Percentiles rank a stretch among this genome's conserved stretches.
Evolutionary conservation across 2,888 invertebrate species (phyloP).

Genomic region (Disparrhopalites patrizii): DNA sequence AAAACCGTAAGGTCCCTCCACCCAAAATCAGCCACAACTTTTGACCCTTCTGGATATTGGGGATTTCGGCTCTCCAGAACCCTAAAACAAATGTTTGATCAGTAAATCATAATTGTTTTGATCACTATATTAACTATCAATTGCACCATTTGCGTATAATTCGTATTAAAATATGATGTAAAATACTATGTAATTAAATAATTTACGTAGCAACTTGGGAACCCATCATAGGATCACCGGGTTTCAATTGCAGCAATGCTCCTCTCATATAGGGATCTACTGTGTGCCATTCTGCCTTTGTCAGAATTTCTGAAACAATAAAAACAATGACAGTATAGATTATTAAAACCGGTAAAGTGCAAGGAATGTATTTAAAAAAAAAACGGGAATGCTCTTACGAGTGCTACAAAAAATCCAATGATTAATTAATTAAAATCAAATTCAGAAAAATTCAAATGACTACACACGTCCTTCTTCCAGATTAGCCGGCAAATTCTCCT

Average conservation of each 20-base stretch:
- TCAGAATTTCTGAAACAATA: constrained; percentile 56
- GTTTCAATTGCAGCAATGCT: constrained; percentile 50
- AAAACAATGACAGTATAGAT: background rate
- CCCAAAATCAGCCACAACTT: constrained; percentile 61
- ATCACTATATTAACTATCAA: too few species aligned
- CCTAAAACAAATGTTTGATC: constrained; percentile 62
- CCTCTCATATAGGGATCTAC: constrained; percentile 68
- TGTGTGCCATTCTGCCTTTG: constrained; percentile 65
- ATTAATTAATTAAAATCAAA: too few species aligned
- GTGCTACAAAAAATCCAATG: too few species aligned
- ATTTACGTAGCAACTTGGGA: constrained; percentile 65
- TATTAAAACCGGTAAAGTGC: too few species aligned
- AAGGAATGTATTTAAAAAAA: too few species aligned
- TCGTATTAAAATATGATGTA: background rate
- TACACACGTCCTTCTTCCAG: constrained; percentile 64
- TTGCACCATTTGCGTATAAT: too few species aligned
- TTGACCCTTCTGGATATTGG: constrained; percentile 62
- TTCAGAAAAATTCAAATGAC: too few species aligned
- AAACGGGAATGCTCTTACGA: too few species aligned
- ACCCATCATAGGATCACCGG: constrained; percentile 65
- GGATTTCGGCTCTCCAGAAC: constrained; percentile 64
- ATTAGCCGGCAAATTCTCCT: constrained; percentile 60
- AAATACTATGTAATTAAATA: background rate
- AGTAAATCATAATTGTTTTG: too few species aligned
- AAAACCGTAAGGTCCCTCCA: constrained; percentile 64